Percentiles rank a stretch among this genome's conserved stretches.
Conservation (phyloP, 2,888 invertebrate species). For the Drepana falcataria region DNA sequence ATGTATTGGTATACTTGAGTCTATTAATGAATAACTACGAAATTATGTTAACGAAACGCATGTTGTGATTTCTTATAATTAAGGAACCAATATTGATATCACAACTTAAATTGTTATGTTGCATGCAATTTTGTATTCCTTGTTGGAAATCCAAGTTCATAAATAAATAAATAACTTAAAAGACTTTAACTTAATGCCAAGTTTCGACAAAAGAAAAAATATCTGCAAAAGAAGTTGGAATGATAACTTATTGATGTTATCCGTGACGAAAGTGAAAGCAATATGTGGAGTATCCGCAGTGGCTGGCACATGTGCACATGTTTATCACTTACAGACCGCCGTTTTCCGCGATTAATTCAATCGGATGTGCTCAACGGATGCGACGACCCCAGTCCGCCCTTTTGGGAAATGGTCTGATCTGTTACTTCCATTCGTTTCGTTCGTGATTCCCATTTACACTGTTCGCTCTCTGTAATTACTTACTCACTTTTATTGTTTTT, state of each 20-base stretch:
- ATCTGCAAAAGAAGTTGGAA: no score
- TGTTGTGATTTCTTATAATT: no score
- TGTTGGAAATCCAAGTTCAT: no score
- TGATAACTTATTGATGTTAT: neutral
- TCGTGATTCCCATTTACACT: conserved; percentile 1
- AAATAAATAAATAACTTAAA: no score
- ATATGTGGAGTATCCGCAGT: neutral
- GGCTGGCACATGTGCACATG: conserved; percentile 1
- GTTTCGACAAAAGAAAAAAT: no score
- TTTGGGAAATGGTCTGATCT: conserved; percentile 49
- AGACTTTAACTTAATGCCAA: no score
- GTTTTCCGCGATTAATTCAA: conserved; percentile 67
- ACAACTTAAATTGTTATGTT: no score
- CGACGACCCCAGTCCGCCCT: conserved; percentile 43
- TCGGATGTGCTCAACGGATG: conserved; percentile 58
- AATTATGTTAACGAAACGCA: no score
- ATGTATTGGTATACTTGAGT: no score
- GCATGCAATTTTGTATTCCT: no score
- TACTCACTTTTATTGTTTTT: neutral
- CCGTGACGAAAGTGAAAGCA: neutral
- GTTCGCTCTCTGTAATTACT: neutral
- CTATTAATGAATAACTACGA: no score
- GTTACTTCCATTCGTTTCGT: conserved; percentile 39
- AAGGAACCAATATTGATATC: no score
- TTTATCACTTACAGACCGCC: conserved; percentile 40